These are phyloP conservation scores for Euglossa dilemma DNA, from an alignment of 1,140 invertebrate genomes.

Conservation along the genomic window DNA sequence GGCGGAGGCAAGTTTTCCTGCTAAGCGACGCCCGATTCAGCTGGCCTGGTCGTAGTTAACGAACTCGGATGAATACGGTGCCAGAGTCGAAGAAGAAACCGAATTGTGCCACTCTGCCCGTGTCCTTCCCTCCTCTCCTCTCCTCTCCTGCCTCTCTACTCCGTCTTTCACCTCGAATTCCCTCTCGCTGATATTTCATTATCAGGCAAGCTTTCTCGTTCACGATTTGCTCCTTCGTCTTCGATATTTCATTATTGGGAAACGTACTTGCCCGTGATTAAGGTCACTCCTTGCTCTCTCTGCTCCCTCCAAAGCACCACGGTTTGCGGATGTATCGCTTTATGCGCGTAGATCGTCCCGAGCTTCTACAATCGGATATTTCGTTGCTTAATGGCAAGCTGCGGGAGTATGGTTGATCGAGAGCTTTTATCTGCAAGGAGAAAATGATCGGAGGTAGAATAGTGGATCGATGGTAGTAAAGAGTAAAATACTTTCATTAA, in stretches of 20 bases:
- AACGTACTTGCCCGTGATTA: conserved; percentile 32
- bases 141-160: too few species aligned
- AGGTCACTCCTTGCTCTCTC: neutral
- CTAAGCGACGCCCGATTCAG: conserved; percentile 27
- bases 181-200: conserved; percentile 34
- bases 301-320: neutral
- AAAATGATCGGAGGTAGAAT: too few species aligned
- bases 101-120: neutral
- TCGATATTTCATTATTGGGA: conserved; percentile 45
- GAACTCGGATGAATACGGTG: conserved; percentile 29
- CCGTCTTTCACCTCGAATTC: neutral
- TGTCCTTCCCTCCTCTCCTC: neutral
- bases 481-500: too few species aligned
- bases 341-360: neutral
- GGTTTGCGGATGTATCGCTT: neutral
- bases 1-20: conserved; percentile 9
- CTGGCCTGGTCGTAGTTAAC: conserved; percentile 26
- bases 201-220: conserved; percentile 29
- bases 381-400: neutral
- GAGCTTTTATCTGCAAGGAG: too few species aligned
- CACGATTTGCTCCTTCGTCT: conserved; percentile 22
- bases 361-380: too few species aligned
- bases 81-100: conserved; percentile 18
- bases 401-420: too few species aligned
- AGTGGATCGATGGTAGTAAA: too few species aligned